Evolutionary conservation across 2,797 vertebrate genomes (phyloP).

Genomic region (Lepus oiostolus): DNA sequence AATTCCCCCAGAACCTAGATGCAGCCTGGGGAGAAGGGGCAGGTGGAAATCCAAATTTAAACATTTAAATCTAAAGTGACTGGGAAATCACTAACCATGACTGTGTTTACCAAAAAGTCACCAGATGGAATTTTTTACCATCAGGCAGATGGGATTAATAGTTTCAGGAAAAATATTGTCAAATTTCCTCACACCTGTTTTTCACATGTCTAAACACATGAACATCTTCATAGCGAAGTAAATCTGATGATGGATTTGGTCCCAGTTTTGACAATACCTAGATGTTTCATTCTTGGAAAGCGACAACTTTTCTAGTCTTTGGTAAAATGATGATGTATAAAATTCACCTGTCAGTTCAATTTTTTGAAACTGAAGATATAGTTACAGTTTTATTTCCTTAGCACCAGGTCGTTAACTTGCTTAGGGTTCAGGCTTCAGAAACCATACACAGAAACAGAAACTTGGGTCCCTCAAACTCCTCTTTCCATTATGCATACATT

Average conservation of each 20-base stretch:
- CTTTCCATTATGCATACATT: neutral
- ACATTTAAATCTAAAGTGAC: neutral
- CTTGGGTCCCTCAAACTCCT: neutral
- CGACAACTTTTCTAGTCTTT: neutral
- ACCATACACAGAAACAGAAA: neutral
- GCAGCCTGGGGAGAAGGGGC: too few relatives aligned
- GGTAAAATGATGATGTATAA: conserved; percentile 12
- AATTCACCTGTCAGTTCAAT: neutral
- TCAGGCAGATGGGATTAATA: neutral
- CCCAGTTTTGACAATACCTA: neutral
- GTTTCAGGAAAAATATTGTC: neutral
- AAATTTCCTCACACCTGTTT: neutral
- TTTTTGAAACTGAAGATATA: neutral
- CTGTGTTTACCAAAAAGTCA: neutral
- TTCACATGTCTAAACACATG: neutral
- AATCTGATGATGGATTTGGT: neutral
- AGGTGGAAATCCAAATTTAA: neutral
- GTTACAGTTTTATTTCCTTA: neutral
- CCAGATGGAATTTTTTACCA: neutral
- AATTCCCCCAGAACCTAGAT: neutral
- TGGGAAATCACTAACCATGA: neutral
- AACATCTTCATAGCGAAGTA: neutral
- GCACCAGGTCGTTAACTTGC: neutral
- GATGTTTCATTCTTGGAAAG: neutral
- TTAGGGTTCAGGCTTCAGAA: neutral